Percentiles rank a stretch among this genome's conserved stretches.
Evolutionary conservation across 2,888 invertebrate species (phyloP).

Genomic region (Tiliacea aurago): DNA sequence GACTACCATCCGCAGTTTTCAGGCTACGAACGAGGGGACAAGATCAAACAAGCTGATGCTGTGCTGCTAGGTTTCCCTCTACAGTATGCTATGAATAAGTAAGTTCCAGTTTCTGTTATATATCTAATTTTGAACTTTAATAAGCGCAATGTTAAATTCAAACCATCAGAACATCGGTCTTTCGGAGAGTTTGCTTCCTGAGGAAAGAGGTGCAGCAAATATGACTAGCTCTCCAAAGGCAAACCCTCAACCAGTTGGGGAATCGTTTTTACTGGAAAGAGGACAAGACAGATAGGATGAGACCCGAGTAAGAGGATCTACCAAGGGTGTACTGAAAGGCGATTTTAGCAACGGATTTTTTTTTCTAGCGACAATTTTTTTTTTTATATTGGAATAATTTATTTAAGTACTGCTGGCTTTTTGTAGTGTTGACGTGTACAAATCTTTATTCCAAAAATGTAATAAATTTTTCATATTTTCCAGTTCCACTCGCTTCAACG

Average conservation of each 20-base stretch:
- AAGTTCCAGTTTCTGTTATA: constrained; percentile 60
- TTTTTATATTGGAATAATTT: neutral
- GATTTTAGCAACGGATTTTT: no score
- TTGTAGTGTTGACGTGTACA: neutral
- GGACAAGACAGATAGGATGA: neutral
- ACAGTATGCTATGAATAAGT: constrained; percentile 89
- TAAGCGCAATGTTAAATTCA: neutral
- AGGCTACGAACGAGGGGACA: constrained; percentile 84
- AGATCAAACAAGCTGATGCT: constrained; percentile 91
- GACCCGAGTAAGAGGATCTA: neutral
- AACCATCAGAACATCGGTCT: neutral
- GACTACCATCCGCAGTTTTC: constrained; percentile 91
- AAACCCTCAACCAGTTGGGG: neutral
- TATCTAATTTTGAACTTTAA: neutral
- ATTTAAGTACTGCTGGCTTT: neutral
- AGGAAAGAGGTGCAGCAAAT: neutral
- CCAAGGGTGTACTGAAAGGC: neutral
- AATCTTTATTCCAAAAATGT: neutral
- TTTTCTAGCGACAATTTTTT: neutral
- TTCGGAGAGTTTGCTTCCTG: neutral
- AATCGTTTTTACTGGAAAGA: neutral
- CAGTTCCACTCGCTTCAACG: constrained; percentile 88
- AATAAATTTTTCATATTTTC: constrained; percentile 1
- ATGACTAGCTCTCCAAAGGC: neutral
- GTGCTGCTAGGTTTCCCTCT: constrained; percentile 91